A percentile compares a stretch with the other conserved stretches of the same genome.
Conservation (phyloP, 2,113 vertebrate species). For the Neotoma lepida region DNA sequence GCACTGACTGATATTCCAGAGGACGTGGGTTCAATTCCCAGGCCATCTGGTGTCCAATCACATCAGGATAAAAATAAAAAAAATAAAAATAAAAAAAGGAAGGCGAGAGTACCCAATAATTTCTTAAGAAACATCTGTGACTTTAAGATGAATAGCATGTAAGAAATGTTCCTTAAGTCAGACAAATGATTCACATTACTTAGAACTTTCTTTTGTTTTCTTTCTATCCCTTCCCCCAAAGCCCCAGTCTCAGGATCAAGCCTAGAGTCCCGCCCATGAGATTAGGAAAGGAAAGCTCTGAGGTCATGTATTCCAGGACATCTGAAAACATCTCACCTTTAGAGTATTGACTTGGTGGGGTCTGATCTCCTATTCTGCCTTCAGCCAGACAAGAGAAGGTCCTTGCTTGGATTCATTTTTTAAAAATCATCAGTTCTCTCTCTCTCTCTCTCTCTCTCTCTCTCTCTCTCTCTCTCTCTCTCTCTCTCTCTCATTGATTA, state of each 20-base stretch:
- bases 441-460: neutral
- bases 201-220: neutral
- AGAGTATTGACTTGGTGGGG: neutral
- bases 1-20: too few relatives aligned
- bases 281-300: neutral
- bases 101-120: neutral
- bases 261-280: neutral
- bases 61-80: too few relatives aligned
- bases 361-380: neutral
- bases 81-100: too few relatives aligned
- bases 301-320: neutral
- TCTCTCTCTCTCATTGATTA: neutral
- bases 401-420: neutral
- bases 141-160: neutral
- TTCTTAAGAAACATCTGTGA: slow-evolving; percentile 8
- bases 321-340: neutral
- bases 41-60: too few relatives aligned
- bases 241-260: neutral
- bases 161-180: neutral
- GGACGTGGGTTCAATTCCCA: too few relatives aligned
- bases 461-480: neutral
- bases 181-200: neutral
- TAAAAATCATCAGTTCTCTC: too few relatives aligned
- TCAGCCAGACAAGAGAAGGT: neutral
- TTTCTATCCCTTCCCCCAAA: neutral